These are phyloP conservation scores for Sphecodes monilicornis DNA, from an alignment of 2,888 invertebrate genomes.

Conservation along the genomic window DNA sequence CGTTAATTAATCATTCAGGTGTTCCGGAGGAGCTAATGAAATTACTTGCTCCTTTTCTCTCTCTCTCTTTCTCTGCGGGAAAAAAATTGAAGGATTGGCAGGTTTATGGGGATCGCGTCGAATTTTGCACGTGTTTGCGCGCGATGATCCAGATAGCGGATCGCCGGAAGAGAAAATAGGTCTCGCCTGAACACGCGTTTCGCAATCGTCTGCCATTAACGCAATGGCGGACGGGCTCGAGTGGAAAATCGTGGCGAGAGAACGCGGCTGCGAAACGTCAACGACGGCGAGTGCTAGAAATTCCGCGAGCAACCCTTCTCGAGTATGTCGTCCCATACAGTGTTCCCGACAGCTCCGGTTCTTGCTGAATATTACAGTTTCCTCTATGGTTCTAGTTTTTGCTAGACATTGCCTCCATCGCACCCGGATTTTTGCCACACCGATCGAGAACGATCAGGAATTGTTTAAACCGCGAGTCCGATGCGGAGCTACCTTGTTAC, in stretches of 20 bases:
- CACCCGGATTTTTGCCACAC: neutral
- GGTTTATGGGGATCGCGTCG: neutral
- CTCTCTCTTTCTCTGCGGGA: neutral
- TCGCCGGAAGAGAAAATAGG: conserved; percentile 59
- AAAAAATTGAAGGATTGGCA: neutral
- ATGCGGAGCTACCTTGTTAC: neutral
- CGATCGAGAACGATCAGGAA: neutral
- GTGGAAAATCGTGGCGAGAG: conserved; percentile 51
- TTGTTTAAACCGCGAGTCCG: neutral
- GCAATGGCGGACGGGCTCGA: conserved; percentile 27
- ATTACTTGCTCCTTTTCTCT: neutral
- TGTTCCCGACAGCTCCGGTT: neutral
- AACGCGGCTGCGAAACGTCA: conserved; percentile 23
- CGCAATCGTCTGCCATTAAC: conserved; percentile 40
- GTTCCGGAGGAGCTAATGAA: neutral
- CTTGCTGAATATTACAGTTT: neutral
- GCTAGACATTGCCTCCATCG: neutral
- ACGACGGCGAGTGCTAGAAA: neutral
- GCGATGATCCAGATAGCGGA: conserved; percentile 27
- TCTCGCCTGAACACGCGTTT: conserved; percentile 34
- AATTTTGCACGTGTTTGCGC: conserved; percentile 24
- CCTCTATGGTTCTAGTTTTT: neutral
- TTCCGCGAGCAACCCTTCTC: neutral
- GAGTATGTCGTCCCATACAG: neutral
- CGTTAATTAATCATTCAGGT: too few species aligned